Conservation (phyloP, 2,113 vertebrate genomes). For the Solea senegalensis region DNA sequence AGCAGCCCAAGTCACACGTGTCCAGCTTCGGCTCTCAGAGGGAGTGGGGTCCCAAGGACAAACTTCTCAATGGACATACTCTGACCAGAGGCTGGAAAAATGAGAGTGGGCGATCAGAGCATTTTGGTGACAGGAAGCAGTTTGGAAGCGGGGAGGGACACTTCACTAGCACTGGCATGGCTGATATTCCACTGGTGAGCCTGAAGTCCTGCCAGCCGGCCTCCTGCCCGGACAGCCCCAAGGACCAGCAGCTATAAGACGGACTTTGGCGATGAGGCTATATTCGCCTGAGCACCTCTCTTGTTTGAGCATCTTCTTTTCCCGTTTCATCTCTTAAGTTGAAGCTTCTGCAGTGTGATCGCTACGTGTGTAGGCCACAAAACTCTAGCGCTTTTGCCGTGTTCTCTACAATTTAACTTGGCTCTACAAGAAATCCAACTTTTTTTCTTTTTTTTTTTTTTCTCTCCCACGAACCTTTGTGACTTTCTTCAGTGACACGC, state of each 20-base stretch:
- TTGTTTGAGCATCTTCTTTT: constrained; percentile 36
- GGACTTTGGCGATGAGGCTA: constrained; percentile 41
- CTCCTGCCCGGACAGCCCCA: constrained; percentile 90
- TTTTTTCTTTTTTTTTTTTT: constrained; percentile 20
- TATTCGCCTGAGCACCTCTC: constrained; percentile 26
- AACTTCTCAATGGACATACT: constrained; percentile 97
- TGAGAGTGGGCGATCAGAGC: constrained; percentile 90
- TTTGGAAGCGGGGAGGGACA: constrained; percentile 91
- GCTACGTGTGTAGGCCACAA: constrained; percentile 89
- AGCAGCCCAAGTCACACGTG: constrained; percentile 94
- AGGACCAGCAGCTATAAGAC: constrained; percentile 98
- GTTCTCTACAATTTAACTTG: constrained; percentile 84
- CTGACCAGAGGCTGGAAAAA: constrained; percentile 96
- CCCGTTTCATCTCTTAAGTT: constrained; percentile 77
- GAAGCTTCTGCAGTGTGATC: constrained; percentile 87
- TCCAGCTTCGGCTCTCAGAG: constrained; percentile 92
- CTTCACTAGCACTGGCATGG: constrained; percentile 89
- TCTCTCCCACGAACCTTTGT: neutral
- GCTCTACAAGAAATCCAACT: constrained; percentile 73
- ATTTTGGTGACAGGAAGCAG: constrained; percentile 95
- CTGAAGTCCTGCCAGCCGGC: constrained; percentile 94
- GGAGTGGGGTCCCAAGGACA: constrained; percentile 96
- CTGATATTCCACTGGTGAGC: constrained; percentile 96
- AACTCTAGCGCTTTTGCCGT: constrained; percentile 89
- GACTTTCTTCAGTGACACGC: constrained; percentile 63